Conservation (phyloP, 2,888 invertebrate species). For the Ecliptopera silaceata region DNA sequence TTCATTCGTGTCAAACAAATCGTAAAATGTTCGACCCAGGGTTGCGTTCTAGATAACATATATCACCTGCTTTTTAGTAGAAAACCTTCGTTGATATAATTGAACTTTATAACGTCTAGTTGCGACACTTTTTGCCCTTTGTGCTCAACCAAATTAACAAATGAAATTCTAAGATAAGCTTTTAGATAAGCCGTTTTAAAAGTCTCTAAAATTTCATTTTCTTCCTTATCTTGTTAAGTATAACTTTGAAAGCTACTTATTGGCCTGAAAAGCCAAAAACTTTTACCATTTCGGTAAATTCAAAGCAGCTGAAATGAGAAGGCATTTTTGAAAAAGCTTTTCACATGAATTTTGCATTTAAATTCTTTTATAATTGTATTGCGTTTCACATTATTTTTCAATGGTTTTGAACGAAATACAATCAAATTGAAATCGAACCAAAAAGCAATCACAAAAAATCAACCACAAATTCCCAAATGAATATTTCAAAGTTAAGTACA, state of each 20-base stretch:
- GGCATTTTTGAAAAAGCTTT: not conserved
- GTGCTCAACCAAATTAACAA: not conserved
- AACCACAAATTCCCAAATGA: constrained; percentile 16
- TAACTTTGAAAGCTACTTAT: constrained; percentile 34
- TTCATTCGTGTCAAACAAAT: constrained; percentile 68
- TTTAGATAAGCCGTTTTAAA: constrained; percentile 10
- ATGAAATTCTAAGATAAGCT: not conserved
- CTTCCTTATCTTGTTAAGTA: constrained; percentile 20
- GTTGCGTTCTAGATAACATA: constrained; percentile 38
- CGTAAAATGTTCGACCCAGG: constrained; percentile 54
- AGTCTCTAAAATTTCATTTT: constrained; percentile 27
- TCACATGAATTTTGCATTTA: constrained; percentile 16
- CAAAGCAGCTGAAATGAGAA: constrained; percentile 21
- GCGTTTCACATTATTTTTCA: not conserved
- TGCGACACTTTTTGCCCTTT: not conserved
- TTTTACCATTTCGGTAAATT: constrained; percentile 37
- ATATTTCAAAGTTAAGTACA: constrained; percentile 20
- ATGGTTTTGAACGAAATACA: constrained; percentile 4
- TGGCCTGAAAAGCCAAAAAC: constrained; percentile 41
- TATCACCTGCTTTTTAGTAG: constrained; percentile 24
- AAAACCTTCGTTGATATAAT: not conserved
- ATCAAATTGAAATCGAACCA: constrained; percentile 3
- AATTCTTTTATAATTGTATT: not conserved
- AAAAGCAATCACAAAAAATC: constrained; percentile 16
- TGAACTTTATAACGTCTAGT: not conserved